Evolutionary conservation across 2,888 invertebrate genomes (phyloP).

Genomic region (Graphium colonna): DNA sequence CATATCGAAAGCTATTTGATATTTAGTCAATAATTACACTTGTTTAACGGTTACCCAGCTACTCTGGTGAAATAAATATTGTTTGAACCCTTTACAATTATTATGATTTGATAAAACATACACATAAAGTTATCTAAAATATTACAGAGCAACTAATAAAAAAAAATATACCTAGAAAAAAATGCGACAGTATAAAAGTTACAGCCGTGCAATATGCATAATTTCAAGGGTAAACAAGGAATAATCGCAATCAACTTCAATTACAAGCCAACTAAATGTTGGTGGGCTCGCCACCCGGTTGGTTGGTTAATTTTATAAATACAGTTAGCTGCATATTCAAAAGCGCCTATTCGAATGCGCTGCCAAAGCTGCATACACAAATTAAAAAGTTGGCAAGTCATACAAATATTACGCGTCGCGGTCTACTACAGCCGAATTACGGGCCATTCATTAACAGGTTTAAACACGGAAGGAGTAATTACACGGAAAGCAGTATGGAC

Average conservation of each 20-base stretch:
- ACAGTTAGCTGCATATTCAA: slow-evolving; percentile 2
- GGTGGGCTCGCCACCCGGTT: not conserved
- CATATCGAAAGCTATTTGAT: no score
- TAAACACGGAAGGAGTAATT: slow-evolving; percentile 29
- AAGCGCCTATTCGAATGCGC: slow-evolving; percentile 11
- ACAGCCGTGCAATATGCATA: not conserved
- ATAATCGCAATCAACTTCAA: not conserved
- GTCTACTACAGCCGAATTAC: slow-evolving; percentile 26
- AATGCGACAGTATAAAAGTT: no score
- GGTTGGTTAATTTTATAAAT: slow-evolving; percentile 8
- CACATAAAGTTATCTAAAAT: no score
- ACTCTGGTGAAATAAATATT: no score
- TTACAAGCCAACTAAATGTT: not conserved
- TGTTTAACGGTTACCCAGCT: no score
- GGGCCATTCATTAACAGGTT: slow-evolving; percentile 28
- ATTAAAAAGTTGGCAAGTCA: slow-evolving; percentile 22
- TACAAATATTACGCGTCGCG: slow-evolving; percentile 15
- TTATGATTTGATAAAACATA: no score
- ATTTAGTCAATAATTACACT: no score
- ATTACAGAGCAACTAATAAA: no score
- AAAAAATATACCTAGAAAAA: no score
- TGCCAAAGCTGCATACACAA: slow-evolving; percentile 13
- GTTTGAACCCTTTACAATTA: no score
- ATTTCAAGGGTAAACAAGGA: not conserved
- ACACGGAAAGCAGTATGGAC: slow-evolving; percentile 28